These are phyloP conservation scores for Cettia cetti DNA, from an alignment of 2,113 vertebrate genomes.

Conservation along the genomic window DNA sequence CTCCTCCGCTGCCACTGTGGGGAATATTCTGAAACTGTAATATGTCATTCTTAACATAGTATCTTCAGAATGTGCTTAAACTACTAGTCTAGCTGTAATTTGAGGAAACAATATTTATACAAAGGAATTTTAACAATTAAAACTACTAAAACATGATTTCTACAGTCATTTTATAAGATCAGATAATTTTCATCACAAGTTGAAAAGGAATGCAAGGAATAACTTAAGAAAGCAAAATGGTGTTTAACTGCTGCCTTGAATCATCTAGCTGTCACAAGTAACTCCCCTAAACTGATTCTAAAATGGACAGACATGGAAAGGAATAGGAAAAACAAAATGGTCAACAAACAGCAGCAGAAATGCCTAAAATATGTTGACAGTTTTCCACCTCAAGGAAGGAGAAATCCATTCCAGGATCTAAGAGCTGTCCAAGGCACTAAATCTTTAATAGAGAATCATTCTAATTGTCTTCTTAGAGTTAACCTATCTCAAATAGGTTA, in stretches of 20 bases:
- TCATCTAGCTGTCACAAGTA: neutral
- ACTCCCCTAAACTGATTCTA: neutral
- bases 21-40: neutral
- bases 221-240: neutral
- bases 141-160: neutral
- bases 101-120: neutral
- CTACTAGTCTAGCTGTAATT: neutral
- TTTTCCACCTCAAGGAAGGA: neutral
- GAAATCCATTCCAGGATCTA: neutral
- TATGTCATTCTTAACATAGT: neutral
- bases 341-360: neutral
- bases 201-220: neutral
- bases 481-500: neutral
- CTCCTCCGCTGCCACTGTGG: neutral
- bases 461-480: neutral
- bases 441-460: neutral
- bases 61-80: neutral
- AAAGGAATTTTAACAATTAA: neutral
- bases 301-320: neutral
- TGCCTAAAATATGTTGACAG: neutral
- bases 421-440: neutral
- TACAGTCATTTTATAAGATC: neutral
- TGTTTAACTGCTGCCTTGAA: neutral
- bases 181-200: neutral
- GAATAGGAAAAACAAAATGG: neutral